Percentiles rank a stretch among this genome's conserved stretches.
These are phyloP conservation scores for Heliangelus exortis DNA, from an alignment of 2,797 vertebrate genomes.

Conservation along the genomic window DNA sequence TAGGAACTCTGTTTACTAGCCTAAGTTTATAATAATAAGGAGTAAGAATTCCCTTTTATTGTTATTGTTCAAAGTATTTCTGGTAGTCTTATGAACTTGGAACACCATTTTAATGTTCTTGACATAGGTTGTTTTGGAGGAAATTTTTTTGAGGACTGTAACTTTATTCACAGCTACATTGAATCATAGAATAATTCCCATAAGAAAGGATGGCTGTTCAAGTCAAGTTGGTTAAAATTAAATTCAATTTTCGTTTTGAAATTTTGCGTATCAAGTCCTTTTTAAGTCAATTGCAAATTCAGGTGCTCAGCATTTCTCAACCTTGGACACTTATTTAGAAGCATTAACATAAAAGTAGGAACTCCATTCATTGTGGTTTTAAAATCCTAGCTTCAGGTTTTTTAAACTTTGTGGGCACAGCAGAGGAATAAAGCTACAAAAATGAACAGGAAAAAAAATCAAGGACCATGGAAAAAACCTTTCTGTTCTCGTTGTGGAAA, in stretches of 20 bases:
- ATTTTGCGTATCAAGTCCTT: background rate
- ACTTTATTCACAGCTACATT: background rate
- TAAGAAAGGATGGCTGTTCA: background rate
- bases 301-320: background rate
- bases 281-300: background rate
- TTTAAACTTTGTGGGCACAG: background rate
- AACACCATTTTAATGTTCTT: background rate
- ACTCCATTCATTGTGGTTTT: background rate
- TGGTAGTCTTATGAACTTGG: background rate
- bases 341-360: background rate
- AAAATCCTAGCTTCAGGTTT: background rate
- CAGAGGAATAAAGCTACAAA: background rate
- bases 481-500: background rate
- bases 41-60: background rate
- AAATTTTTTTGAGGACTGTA: background rate
- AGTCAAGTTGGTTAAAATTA: background rate
- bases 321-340: background rate
- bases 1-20: background rate
- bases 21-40: background rate
- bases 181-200: background rate
- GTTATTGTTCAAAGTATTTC: background rate
- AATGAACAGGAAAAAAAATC: background rate
- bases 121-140: background rate
- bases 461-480: background rate
- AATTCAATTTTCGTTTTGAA: constrained; percentile 7